These are phyloP conservation scores for Triops cancriformis DNA, from an alignment of 1,140 invertebrate genomes.

Conservation along the genomic window DNA sequence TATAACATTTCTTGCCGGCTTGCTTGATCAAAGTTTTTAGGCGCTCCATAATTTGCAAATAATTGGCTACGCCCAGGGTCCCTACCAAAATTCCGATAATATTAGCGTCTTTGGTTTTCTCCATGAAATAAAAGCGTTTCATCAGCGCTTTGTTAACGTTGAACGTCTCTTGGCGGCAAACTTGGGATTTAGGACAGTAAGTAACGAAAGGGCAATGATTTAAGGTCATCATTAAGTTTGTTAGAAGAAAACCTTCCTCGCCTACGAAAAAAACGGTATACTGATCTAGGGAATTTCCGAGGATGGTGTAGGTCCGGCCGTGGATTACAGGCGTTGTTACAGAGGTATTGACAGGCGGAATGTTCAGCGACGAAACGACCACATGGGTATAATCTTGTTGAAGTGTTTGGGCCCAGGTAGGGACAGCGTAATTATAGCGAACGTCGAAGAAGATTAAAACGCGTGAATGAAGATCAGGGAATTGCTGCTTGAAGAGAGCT, in stretches of 20 bases:
- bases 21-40: conserved; percentile 61
- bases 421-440: conserved; percentile 54
- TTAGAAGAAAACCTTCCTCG: conserved; percentile 41
- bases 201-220: conserved; percentile 40
- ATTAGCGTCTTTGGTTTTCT: conserved; percentile 79
- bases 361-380: conserved; percentile 20
- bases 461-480: conserved; percentile 39
- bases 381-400: conserved; percentile 15
- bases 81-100: conserved; percentile 80
- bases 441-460: conserved; percentile 66
- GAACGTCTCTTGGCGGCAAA: conserved; percentile 34
- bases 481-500: conserved; percentile 36
- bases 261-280: conserved; percentile 52
- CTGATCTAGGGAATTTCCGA: conserved; percentile 39
- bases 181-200: conserved; percentile 35
- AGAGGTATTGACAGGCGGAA: not conserved
- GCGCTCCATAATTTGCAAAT: conserved; percentile 62
- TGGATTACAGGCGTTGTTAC: conserved; percentile 7
- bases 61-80: conserved; percentile 72
- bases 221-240: conserved; percentile 46
- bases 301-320: conserved; percentile 15
- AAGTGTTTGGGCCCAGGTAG: conserved; percentile 39
- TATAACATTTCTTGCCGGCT: conserved; percentile 72
- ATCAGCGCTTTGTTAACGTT: conserved; percentile 48
- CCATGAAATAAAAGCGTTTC: conserved; percentile 69